Base-by-base conservation (phyloP, 2,113 vertebrate genomes). In the Ophiodon elongatus region DNA sequence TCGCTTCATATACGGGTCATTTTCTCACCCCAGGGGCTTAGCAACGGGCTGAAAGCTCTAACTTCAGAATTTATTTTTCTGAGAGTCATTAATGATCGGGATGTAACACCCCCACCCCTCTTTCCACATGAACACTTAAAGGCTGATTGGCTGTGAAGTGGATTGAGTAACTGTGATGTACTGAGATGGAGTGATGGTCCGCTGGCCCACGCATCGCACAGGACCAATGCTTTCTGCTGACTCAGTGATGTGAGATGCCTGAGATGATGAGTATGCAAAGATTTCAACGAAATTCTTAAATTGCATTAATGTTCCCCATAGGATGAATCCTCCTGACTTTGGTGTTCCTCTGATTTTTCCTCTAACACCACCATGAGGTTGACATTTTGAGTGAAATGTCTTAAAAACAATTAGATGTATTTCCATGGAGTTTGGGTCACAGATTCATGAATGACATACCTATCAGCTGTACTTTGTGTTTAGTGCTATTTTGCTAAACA, bases 141-240 rank as follows among this genome's bases (percentile, higher is more conserved):
- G 43, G 39, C 33, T 73, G 65, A 60, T 76, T 71, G 77, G 79
- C 76, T 86, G 65, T 70, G 62, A 82, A 73, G 17, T 57, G 57
- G 74, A 76, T 66, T 80, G 68, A 88, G 78, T 74, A 69, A 80
- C 52, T 54, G 69, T 72, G 73, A 90, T 73, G 79, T 11, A 6
- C 33, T 64, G 73, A 74, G 70, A 56, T 45, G 59, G 70, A 47
- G 52, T 59, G 84, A 62, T 50, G 62, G 62, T 47, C 79, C 73
- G 67, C 54, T 62, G 4, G 68, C 62, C 5, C 57, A 79, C 0
- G 10, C 1, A 15, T 37, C 72, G 8, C 59, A 33, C 47, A 57
- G 75, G 65, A 39, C 56, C 71, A 2, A n/a, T 10, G 50, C 47
- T 82, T 86, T 73, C 50, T 78, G 88, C 78, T 84, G 85, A 85